Evolutionary conservation across 2,888 invertebrate genomes (phyloP).

Genomic region (Tupiocoris notatus): DNA sequence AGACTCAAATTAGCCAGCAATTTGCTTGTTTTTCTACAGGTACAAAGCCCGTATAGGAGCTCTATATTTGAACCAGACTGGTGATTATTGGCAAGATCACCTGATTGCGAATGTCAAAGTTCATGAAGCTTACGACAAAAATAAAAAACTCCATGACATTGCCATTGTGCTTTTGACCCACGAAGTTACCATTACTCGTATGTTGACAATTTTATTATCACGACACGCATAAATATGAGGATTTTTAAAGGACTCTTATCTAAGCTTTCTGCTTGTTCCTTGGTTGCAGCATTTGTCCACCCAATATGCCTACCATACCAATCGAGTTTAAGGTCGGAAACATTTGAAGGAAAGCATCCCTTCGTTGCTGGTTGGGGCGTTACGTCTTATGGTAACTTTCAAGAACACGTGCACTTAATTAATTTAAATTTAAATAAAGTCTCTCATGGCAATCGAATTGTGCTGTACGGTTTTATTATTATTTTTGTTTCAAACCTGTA

Average conservation of each 20-base stretch:
- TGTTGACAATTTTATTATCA: conserved; percentile 51
- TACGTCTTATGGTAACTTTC: conserved; percentile 67
- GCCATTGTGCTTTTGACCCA: conserved; percentile 70
- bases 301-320: conserved; percentile 74
- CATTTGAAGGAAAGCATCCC: conserved; percentile 62
- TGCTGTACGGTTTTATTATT: too few relatives aligned
- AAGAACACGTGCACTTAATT: too few relatives aligned
- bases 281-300: conserved; percentile 62
- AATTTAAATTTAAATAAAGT: too few relatives aligned
- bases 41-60: conserved; percentile 74
- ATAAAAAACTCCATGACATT: conserved; percentile 70
- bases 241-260: too few relatives aligned
- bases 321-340: conserved; percentile 58
- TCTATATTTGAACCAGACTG: conserved; percentile 67
- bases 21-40: conserved; percentile 56
- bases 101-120: conserved; percentile 62
- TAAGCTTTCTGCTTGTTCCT: too few relatives aligned
- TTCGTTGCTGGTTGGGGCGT: conserved; percentile 85
- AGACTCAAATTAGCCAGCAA: too few relatives aligned
- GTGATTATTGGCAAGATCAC: conserved; percentile 53
- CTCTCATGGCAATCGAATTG: too few relatives aligned
- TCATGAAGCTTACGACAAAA: conserved; percentile 68
- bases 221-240: too few relatives aligned
- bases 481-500: too few relatives aligned
- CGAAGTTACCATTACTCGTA: conserved; percentile 62